A percentile compares a stretch with the other conserved stretches of the same genome.
These are phyloP conservation scores for Adineta ricciae DNA, from an alignment of 2,888 invertebrate species.

Conservation along the genomic window DNA sequence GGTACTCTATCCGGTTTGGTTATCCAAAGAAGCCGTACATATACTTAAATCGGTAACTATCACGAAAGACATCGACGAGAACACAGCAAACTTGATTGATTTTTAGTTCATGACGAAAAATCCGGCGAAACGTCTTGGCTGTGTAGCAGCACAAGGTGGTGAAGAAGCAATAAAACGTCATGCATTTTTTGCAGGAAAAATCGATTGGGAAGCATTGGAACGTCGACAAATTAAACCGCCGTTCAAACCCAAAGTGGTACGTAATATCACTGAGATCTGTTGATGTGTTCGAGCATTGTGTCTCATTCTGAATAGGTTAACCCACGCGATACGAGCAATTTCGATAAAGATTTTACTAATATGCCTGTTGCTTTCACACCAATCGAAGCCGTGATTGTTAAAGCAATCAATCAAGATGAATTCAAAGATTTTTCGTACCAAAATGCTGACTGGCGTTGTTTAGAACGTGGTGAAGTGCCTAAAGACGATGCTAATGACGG, in stretches of 20 bases:
- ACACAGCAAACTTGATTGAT: neutral
- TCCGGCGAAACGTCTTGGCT: slow-evolving; percentile 82
- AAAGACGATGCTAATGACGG: slow-evolving; percentile 21
- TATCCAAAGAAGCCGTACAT: slow-evolving; percentile 76
- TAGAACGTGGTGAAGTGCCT: slow-evolving; percentile 7
- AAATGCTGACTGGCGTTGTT: slow-evolving; percentile 65
- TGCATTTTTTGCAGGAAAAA: slow-evolving; percentile 64
- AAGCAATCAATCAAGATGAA: slow-evolving; percentile 93
- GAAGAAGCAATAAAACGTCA: slow-evolving; percentile 76
- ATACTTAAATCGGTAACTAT: slow-evolving; percentile 65
- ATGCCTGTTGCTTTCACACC: slow-evolving; percentile 94
- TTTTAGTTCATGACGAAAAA: slow-evolving; percentile 87
- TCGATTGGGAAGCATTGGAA: slow-evolving; percentile 91
- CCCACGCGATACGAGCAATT: slow-evolving; percentile 91
- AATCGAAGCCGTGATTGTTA: slow-evolving; percentile 67
- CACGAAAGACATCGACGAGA: too few relatives aligned
- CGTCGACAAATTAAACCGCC: slow-evolving; percentile 82
- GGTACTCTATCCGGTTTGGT: slow-evolving; percentile 93
- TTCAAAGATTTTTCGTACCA: slow-evolving; percentile 93
- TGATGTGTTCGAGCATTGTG: neutral
- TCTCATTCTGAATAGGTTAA: slow-evolving; percentile 75
- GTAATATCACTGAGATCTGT: slow-evolving; percentile 42
- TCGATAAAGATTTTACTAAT: slow-evolving; percentile 96
- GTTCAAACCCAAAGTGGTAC: slow-evolving; percentile 91
- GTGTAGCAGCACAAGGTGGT: slow-evolving; percentile 62